phyloP scores from a whole-genome alignment of 2,888 invertebrate species.

The Drosophila ezoana region DNA sequence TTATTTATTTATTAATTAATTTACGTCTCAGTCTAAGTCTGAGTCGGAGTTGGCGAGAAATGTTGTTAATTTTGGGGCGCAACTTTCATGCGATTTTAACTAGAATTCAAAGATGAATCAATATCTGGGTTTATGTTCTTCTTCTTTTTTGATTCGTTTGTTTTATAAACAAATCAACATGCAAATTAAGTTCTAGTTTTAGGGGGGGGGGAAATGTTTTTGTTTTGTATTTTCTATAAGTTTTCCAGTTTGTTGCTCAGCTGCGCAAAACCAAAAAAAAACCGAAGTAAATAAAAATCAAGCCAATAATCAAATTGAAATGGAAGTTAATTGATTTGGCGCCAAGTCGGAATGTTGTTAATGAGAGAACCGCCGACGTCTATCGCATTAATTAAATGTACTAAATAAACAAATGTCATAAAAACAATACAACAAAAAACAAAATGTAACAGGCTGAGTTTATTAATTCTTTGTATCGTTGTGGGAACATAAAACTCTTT shows the following conservation, averaged over 20 bases:
- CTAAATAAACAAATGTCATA: slow-evolving; percentile 63
- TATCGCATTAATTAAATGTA: slow-evolving; percentile 67
- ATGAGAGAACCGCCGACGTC: slow-evolving; percentile 46
- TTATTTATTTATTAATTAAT: slow-evolving; percentile 59
- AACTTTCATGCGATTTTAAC: slow-evolving; percentile 59
- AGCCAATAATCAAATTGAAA: slow-evolving; percentile 41
- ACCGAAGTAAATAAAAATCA: neutral
- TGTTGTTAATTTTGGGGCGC: slow-evolving; percentile 58
- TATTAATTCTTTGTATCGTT: neutral
- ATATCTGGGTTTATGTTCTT: slow-evolving; percentile 30
- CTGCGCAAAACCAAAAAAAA: slow-evolving; percentile 37
- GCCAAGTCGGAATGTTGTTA: slow-evolving; percentile 70
- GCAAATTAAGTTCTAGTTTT: slow-evolving; percentile 61
- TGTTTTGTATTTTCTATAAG: slow-evolving; percentile 33
- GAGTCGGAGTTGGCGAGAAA: slow-evolving; percentile 33
- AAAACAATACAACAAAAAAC: slow-evolving; percentile 11
- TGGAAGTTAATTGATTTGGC: slow-evolving; percentile 72
- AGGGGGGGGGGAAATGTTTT: slow-evolving; percentile 33
- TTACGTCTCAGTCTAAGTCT: slow-evolving; percentile 61
- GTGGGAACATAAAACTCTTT: slow-evolving; percentile 4
- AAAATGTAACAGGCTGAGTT: slow-evolving; percentile 13
- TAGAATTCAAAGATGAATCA: slow-evolving; percentile 69
- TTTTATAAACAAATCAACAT: slow-evolving; percentile 51
- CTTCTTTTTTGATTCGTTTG: slow-evolving; percentile 19
- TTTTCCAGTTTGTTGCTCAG: slow-evolving; percentile 63